Conservation (phyloP, 2,113 vertebrate species). For the Nettapus auritus region DNA sequence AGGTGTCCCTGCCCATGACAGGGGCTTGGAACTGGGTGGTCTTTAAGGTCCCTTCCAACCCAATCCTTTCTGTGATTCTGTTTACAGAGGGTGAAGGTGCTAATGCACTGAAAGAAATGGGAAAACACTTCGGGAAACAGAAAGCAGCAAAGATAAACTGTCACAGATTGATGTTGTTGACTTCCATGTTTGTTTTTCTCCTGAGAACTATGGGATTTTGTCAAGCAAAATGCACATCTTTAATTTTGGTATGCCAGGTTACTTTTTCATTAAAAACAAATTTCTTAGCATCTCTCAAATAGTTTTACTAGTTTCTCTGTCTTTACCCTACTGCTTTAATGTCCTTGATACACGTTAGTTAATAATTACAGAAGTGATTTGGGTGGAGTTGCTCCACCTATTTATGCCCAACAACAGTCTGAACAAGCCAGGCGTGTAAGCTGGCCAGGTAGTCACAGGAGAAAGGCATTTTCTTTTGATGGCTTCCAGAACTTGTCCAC, state of each 20-base stretch:
- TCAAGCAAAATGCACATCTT: not conserved
- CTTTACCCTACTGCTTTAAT: not conserved
- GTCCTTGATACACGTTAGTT: not conserved
- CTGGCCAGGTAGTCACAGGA: not conserved
- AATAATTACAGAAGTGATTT: not conserved
- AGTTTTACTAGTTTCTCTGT: not conserved
- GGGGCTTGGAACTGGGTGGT: not conserved
- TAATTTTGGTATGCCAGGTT: not conserved
- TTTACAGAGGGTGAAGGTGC: not conserved
- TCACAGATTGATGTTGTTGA: not conserved
- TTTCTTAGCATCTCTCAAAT: not conserved
- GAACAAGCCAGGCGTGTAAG: accelerated
- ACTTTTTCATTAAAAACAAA: not conserved
- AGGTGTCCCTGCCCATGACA: not conserved
- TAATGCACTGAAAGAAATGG: not conserved
- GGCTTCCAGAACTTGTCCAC: not conserved
- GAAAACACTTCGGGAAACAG: not conserved
- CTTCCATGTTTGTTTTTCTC: not conserved
- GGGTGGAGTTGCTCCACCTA: not conserved
- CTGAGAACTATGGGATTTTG: not conserved
- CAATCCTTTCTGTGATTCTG: not conserved
- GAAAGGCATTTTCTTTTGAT: not conserved
- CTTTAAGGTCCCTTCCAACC: not conserved
- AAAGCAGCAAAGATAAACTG: not conserved
- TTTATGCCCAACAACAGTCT: not conserved